Conservation (phyloP, 2,888 invertebrate species). For the Syrista parreyssii region DNA sequence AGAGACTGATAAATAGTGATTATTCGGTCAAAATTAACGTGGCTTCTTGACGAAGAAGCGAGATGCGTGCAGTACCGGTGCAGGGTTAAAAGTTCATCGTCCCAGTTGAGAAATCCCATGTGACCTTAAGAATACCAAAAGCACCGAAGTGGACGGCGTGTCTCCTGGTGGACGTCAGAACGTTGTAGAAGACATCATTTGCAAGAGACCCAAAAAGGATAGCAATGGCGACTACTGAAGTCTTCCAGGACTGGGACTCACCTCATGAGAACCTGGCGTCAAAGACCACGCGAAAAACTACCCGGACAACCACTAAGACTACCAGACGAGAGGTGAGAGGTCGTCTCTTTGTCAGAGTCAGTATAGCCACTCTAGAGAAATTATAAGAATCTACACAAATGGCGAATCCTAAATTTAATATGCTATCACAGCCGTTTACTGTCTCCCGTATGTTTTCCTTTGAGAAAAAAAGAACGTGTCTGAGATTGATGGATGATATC, state of each 20-base stretch:
- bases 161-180: not conserved
- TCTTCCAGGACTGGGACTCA: conserved; percentile 63
- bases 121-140: not conserved
- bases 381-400: not conserved
- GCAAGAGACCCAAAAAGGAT: conserved; percentile 9
- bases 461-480: not conserved
- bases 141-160: not conserved
- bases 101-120: not conserved
- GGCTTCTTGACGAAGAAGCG: not conserved
- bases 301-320: conserved; percentile 42
- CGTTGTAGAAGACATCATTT: not conserved
- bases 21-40: not conserved
- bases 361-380: not conserved
- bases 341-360: not conserved
- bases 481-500: not conserved
- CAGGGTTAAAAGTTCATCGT: not conserved
- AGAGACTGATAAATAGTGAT: not conserved
- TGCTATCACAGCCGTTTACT: not conserved
- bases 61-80: not conserved
- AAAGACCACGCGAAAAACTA: conserved; percentile 40
- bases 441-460: not conserved
- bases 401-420: not conserved
- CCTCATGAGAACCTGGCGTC: conserved; percentile 53
- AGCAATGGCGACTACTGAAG: conserved; percentile 61
- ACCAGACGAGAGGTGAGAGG: conserved; percentile 51